Base-by-base conservation (phyloP, 2,888 invertebrate genomes). In the Apoda limacodes region DNA sequence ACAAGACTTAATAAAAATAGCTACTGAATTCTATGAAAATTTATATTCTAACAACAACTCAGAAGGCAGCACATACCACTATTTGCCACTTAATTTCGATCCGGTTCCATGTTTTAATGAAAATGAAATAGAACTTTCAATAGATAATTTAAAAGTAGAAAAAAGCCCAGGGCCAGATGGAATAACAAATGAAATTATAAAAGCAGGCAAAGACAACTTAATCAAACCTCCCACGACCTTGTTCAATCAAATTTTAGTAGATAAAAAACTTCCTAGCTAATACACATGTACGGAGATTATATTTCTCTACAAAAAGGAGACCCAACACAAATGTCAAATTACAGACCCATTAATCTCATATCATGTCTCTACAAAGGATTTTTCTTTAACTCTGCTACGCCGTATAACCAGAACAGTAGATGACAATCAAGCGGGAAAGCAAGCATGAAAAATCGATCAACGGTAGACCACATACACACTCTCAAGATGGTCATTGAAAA, bases 21-120 rank as follows among this genome's bases (percentile, higher is more conserved):
- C 30, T 10, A 30, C 30, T 13, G 15, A 22, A 5, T 30, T 30
- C 27, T 27, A 27, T n/a, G 19, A 20, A 20, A 27, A 25, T 5
- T 9, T 25, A 5, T 25, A 25, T 25, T 13, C 25, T 14, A 5
- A 13, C 4, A 15, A 25, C n/a, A n/a, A n/a, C n/a, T n/a, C n/a
- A n/a, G n/a, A n/a, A n/a, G n/a, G n/a, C n/a, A n/a, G n/a, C n/a
- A n/a, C n/a, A n/a, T n/a, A n/a, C n/a, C n/a, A n/a, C n/a, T n/a
- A n/a, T n/a, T n/a, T n/a, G 9, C n/a, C n/a, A n/a, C n/a, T n/a
- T n/a, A 25, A 4, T 7, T n/a, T 4, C 13, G n/a, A 25, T 4
- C 13, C 9, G 15, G 15, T n/a, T 13, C n/a, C 9, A 25, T 14
- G 13, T 13, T 13, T 25, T 3, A 15, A 13, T 13, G n/a, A 25